Percentiles rank a stretch among this genome's conserved stretches.
Evolutionary conservation across 2,888 invertebrate species (phyloP).

Genomic region (Rosalia funebris): DNA sequence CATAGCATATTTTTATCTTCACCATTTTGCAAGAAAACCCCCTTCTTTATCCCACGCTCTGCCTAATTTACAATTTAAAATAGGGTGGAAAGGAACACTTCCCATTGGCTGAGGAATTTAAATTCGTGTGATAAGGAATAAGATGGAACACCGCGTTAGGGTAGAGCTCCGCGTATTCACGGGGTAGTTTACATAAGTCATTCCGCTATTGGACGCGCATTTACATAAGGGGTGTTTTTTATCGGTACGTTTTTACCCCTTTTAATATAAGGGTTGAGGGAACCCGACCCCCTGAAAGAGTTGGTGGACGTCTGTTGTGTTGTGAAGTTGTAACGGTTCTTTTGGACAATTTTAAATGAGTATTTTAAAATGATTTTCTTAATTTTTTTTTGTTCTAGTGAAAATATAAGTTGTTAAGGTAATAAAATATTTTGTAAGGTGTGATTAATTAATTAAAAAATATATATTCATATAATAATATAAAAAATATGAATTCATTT

Average conservation of each 20-base stretch:
- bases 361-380: background rate
- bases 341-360: background rate
- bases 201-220: slow-evolving; percentile 49
- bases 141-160: slow-evolving; percentile 27
- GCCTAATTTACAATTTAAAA: slow-evolving; percentile 58
- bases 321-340: background rate
- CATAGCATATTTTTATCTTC: too few species aligned
- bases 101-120: slow-evolving; percentile 55
- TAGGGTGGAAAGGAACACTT: slow-evolving; percentile 45
- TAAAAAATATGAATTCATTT: too few species aligned
- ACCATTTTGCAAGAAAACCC: slow-evolving; percentile 2
- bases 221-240: slow-evolving; percentile 52
- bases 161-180: slow-evolving; percentile 32
- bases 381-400: too few species aligned
- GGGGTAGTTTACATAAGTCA: slow-evolving; percentile 50
- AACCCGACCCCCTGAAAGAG: slow-evolving; percentile 19
- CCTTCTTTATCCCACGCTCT: slow-evolving; percentile 22
- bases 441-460: too few species aligned
- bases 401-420: too few species aligned
- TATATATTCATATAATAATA: too few species aligned
- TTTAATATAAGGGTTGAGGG: slow-evolving; percentile 27
- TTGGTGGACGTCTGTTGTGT: background rate
- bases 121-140: slow-evolving; percentile 34
- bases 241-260: slow-evolving; percentile 37
- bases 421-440: too few species aligned